Evolutionary conservation across 53 echinoderm and acorn worm species (phyloP), one percentile per base, ranked within the genome.

Genomic region (Mesocentrotus franciscanus): DNA sequence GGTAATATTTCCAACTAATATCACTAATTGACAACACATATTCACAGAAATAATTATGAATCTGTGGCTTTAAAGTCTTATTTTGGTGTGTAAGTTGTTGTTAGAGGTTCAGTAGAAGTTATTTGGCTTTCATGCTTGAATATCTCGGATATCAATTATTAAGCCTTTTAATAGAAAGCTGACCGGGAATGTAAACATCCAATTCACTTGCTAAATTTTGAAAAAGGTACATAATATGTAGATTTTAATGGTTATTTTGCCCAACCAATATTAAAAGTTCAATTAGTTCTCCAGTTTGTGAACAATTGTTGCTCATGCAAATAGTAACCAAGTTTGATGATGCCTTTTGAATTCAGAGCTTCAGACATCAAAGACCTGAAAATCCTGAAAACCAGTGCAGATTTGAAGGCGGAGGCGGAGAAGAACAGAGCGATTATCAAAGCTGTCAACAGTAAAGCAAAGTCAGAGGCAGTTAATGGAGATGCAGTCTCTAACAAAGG

Each of bases 351-450:
- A 32, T 93, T 1, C 85, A 99, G 99, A 94, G 99, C 99, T 81
- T 92, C 91, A 22, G 98, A 99, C 96, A 99, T 99, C 32, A 98
- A 95, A 75, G 99, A 99, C 94, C 93, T 99, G 75, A 96, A 96
- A 90, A 97, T 99, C 92, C 95, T 99, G 91, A 97, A 99, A 92
- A 95, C 97, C 12, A 89, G 78, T 62, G 98, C 97, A 56, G 96
- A 97, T 32, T 60, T 97, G 20, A 74, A 89, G 59, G 20, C 62
- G 15, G 96, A 96, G 39, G 90, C 94, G 49, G 96, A 97, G 60
- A 92, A 96, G 81, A 94, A 94, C 27, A 94, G 89, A 32, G 60
- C 89, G 68, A 96, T 94, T 17, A 36, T 94, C 85, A 83, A 61
- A 49, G 94, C 94, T 61, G 85, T 94, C 32, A 85, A 35, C 62